Evolutionary conservation across 64 coral and sea anemone species (phyloP).

Genomic region (Montipora capricornis): DNA sequence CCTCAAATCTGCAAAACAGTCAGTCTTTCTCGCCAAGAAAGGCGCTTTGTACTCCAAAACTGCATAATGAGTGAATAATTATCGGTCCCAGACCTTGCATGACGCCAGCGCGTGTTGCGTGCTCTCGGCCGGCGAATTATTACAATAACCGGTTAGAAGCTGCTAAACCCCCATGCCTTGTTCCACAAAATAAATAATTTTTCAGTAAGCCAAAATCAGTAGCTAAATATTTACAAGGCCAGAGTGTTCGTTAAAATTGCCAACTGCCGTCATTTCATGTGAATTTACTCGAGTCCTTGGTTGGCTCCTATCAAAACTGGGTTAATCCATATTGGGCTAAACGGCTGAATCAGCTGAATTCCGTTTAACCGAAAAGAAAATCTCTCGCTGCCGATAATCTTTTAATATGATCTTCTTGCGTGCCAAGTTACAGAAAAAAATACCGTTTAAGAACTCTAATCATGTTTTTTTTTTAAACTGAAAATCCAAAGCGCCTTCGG

Average conservation of each 20-base stretch:
- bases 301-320: too few species aligned
- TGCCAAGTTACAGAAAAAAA: background rate
- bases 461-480: background rate
- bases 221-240: background rate
- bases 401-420: background rate
- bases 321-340: background rate
- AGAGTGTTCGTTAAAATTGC: too few species aligned
- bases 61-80: slow-evolving; percentile 43
- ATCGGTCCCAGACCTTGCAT: slow-evolving; percentile 15
- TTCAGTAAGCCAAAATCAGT: background rate
- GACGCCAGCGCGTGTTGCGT: slow-evolving; percentile 42
- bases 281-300: too few species aligned
- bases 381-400: background rate
- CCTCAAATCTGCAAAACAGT: background rate
- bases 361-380: background rate
- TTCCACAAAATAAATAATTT: background rate
- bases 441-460: background rate
- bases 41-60: slow-evolving; percentile 37
- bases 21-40: background rate
- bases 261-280: too few species aligned
- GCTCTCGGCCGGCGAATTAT: background rate
- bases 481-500: background rate
- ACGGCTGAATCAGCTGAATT: background rate
- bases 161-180: background rate
- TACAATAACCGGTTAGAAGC: background rate